These are phyloP conservation scores for Aramus guarauna DNA, from an alignment of 2,113 vertebrate species.

Conservation along the genomic window DNA sequence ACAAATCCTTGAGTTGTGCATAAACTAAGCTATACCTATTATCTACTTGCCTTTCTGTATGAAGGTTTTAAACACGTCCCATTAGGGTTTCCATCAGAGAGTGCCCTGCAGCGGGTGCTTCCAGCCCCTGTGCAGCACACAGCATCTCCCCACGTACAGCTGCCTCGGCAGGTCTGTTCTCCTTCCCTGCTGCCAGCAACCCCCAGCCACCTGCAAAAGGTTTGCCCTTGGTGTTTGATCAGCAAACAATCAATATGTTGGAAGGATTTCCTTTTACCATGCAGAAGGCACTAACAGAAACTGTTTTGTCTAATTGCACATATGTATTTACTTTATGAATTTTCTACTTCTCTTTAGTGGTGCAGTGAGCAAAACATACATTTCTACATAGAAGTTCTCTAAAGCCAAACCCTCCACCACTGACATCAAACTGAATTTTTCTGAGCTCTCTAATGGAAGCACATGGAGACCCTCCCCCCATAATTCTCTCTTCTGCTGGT, in stretches of 20 bases:
- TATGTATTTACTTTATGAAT: not conserved
- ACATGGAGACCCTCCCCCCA: not conserved
- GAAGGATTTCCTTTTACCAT: not conserved
- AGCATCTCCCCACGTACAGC: rapidly evolving
- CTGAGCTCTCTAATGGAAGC: not conserved
- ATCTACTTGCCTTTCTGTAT: not conserved
- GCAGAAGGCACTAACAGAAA: not conserved
- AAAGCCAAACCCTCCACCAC: not conserved
- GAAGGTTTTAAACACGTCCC: not conserved
- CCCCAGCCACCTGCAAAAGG: not conserved
- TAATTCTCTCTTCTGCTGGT: not conserved
- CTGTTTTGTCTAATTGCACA: not conserved
- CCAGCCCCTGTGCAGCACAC: not conserved
- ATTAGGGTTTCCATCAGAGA: not conserved
- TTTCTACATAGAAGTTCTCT: not conserved
- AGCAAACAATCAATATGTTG: not conserved
- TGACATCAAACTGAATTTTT: not conserved
- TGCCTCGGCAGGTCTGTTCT: not conserved
- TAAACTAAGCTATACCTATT: not conserved
- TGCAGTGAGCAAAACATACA: not conserved
- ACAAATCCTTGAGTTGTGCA: not conserved
- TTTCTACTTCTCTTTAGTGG: not conserved
- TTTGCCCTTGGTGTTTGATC: not conserved
- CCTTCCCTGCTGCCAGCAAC: not conserved
- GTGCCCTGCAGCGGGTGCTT: not conserved